These are phyloP conservation scores for Cancer borealis DNA, from an alignment of 2,888 invertebrate species.

Conservation along the genomic window DNA sequence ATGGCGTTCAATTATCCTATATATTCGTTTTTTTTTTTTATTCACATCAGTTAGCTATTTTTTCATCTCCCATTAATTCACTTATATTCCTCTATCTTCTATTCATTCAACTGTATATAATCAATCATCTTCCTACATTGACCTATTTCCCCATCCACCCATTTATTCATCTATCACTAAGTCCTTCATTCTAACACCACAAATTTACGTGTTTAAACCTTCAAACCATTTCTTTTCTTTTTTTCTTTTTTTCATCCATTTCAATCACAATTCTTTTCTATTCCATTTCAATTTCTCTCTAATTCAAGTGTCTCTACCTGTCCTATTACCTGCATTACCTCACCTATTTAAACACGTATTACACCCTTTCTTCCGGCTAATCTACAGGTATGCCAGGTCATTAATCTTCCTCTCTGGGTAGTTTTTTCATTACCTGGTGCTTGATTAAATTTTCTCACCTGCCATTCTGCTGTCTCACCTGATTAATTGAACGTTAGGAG, in stretches of 20 bases:
- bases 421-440: not conserved
- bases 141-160: not conserved
- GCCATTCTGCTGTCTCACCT: not conserved
- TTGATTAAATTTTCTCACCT: constrained; percentile 15
- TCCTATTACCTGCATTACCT: not conserved
- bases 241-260: not conserved
- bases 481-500: not conserved
- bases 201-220: too few relatives aligned
- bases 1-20: too few relatives aligned
- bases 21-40: too few relatives aligned
- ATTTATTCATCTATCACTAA: too few relatives aligned
- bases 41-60: too few relatives aligned
- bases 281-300: not conserved
- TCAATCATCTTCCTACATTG: too few relatives aligned
- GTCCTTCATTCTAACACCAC: too few relatives aligned
- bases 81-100: not conserved
- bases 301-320: not conserved
- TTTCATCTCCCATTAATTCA: too few relatives aligned
- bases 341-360: not conserved
- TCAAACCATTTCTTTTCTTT: too few relatives aligned
- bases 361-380: not conserved
- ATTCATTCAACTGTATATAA: not conserved
- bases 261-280: not conserved
- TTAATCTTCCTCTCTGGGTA: not conserved
- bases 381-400: not conserved